A percentile compares a stretch with the other conserved stretches of the same genome.
phyloP scores from a whole-genome alignment of 2,888 invertebrate genomes.

The Bombylius major region DNA sequence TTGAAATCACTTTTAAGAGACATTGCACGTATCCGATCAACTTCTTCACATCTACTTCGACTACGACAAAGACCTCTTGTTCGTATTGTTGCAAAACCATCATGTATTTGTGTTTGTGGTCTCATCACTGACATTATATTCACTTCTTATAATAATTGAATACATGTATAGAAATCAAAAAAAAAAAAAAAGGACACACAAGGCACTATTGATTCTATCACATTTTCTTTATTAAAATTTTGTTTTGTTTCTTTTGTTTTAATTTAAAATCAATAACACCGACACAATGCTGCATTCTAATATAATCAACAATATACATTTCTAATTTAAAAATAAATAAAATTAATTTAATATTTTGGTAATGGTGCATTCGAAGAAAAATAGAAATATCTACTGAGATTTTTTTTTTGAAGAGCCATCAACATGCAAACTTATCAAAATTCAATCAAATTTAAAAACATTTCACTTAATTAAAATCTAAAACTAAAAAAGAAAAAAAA shows the following conservation, averaged over 20 bases:
- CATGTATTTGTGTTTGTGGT: slow-evolving; percentile 49
- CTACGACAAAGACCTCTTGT: slow-evolving; percentile 40
- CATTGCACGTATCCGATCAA: slow-evolving; percentile 9
- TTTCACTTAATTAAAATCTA: no score
- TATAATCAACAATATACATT: no score
- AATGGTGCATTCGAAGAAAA: no score
- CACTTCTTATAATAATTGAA: neutral
- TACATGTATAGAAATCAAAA: no score
- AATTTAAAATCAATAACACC: neutral
- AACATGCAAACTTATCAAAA: no score
- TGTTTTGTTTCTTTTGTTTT: neutral
- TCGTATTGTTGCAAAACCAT: slow-evolving; percentile 79
- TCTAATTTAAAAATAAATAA: no score
- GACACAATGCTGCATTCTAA: no score
- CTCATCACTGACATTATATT: slow-evolving; percentile 20
- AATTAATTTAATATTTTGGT: no score
- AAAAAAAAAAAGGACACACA: neutral
- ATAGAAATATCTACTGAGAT: no score
- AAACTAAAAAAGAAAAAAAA: no score
- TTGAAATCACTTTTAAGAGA: slow-evolving; percentile 14
- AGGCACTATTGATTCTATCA: slow-evolving; percentile 6
- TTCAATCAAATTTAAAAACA: no score
- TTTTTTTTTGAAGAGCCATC: no score
- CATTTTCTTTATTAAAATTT: neutral
- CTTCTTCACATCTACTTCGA: slow-evolving; percentile 30